Evolutionary conservation across 2,113 vertebrate genomes (phyloP).

Genomic region (Isurus oxyrinchus): DNA sequence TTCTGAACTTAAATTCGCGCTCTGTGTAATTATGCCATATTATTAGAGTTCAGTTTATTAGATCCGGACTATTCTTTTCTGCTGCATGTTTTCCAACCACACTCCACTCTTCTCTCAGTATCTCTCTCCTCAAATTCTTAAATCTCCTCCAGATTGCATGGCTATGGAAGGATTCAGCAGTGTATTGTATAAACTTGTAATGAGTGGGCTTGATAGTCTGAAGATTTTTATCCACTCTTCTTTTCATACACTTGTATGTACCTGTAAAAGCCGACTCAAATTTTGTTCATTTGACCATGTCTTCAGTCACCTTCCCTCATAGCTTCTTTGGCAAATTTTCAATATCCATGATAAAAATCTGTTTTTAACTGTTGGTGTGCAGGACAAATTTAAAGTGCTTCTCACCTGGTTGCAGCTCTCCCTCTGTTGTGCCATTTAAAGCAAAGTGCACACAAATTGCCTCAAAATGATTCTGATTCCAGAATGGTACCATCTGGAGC

Average conservation of each 20-base stretch:
- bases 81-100: background rate
- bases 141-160: background rate
- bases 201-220: background rate
- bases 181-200: background rate
- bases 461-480: background rate
- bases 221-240: background rate
- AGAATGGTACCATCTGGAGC: background rate
- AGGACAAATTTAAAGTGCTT: background rate
- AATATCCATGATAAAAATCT: background rate
- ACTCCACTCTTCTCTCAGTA: background rate
- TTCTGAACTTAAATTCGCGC: background rate
- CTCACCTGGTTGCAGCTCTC: background rate
- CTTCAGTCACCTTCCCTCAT: background rate
- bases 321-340: background rate
- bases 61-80: background rate
- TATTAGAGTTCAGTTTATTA: background rate
- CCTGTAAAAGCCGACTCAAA: background rate
- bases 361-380: background rate
- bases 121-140: background rate
- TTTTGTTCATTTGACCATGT: background rate
- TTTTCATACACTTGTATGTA: background rate
- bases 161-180: background rate
- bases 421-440: conserved; percentile 2
- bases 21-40: conserved; percentile 7
- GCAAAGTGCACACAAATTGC: no score